Conservation (phyloP, 2,888 invertebrate species). For the Lasius platythorax region DNA sequence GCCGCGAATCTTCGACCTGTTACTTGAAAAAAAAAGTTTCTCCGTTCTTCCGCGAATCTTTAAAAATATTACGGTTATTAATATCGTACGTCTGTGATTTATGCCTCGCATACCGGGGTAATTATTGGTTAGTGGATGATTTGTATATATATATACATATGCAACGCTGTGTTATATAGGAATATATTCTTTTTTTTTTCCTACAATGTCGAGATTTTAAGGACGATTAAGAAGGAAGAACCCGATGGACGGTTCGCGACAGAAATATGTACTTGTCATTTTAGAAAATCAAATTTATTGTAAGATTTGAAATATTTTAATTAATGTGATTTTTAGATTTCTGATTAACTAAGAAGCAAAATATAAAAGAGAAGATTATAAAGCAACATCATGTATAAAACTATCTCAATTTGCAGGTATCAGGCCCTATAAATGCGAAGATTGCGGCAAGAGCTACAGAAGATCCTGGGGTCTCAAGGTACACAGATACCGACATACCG, state of each 20-base stretch:
- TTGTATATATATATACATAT: not conserved
- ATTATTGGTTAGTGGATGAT: constrained; percentile 15
- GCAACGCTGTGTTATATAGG: not conserved
- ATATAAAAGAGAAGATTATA: not conserved
- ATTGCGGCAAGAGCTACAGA: constrained; percentile 69
- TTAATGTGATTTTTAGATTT: not conserved
- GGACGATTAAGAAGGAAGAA: not conserved
- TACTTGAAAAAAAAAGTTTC: not conserved
- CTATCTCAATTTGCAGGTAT: constrained; percentile 59
- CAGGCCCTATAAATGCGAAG: constrained; percentile 71
- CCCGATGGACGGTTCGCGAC: not conserved
- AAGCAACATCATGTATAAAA: not conserved
- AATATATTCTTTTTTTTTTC: not conserved
- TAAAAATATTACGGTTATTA: constrained; percentile 36
- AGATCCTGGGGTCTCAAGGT: constrained; percentile 71
- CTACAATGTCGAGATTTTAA: not conserved
- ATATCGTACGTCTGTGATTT: constrained; percentile 12
- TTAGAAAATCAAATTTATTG: not conserved
- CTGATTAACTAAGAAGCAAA: not conserved
- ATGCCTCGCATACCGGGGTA: constrained; percentile 28
- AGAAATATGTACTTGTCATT: not conserved
- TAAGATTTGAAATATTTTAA: not conserved
- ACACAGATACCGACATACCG: constrained; percentile 71
- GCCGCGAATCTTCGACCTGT: constrained; percentile 23
- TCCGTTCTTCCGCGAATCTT: constrained; percentile 6